Evolutionary conservation across 2,113 vertebrate genomes (phyloP), one percentile per base, ranked within the genome.

Genomic region (Crotalus horridus): DNA sequence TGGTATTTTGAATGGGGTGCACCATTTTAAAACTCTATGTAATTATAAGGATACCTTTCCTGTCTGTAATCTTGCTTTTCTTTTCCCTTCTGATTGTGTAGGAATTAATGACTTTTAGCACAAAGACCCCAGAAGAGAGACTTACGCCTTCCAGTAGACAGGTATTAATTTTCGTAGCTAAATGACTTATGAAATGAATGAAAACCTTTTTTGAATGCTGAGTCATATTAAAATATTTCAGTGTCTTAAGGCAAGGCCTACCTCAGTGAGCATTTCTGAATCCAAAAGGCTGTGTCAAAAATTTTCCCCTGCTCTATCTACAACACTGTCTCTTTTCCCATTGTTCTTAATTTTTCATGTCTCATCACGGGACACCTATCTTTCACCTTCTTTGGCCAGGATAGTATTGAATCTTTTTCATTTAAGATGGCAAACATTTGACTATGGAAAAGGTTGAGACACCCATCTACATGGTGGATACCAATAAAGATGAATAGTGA

Each of bases 101-200:
- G 99, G 98, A 99, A 89, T 97, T 99, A 17, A 95, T 99, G 97
- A 99, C 98, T 0, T 98, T 99, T 92, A 98, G 97, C 94, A 98
- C 98, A 61, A 98, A 97, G 95, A 96, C 98, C 3, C 97, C 98
- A 85, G 98, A 99, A 92, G 98, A 99, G 89, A 97, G 95, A 88
- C 98, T 99, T 46, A 98, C 98, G 12, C 97, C 98, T 0, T 97
- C 98, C 4, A 99, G 98, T 97, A 98, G 98, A 96, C 98, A 98
- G 98, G 99, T 99, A 98, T 46, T 43, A 92, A 87, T 21, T 92
- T 54, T 7, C 0, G 17, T 81, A 91, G 92, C 10, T 61, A 29
- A 55, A 24, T 5, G 39, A 8, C n/a, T 29, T 24, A 29, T 21
- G 59, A 11, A 33, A 4, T 8, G 15, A 23, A 54, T 74, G 12